phyloP scores from a whole-genome alignment of 2,797 vertebrate genomes.

The Melanogrammus aeglefinus region DNA sequence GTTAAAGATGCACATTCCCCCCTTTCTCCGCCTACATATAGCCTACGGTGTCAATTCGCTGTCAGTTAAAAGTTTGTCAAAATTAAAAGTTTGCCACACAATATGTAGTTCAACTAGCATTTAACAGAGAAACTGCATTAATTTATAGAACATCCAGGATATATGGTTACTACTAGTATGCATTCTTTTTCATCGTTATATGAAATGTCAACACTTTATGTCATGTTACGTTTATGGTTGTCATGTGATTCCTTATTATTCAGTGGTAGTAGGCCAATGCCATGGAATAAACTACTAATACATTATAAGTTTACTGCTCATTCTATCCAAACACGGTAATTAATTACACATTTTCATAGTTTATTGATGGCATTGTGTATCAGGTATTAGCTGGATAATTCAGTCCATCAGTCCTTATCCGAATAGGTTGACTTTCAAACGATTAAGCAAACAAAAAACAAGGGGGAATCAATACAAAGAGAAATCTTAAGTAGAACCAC shows the following conservation, averaged over 20 bases:
- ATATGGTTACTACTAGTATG: background rate
- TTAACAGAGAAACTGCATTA: background rate
- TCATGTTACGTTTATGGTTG: background rate
- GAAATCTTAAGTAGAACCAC: background rate
- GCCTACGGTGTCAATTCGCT: background rate
- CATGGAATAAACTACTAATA: background rate
- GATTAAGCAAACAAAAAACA: background rate
- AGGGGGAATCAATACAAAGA: background rate
- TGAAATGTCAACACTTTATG: background rate
- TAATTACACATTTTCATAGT: background rate
- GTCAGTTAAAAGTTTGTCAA: background rate
- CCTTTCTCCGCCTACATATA: too few species aligned
- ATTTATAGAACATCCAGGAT: background rate
- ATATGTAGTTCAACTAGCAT: background rate
- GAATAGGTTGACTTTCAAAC: background rate
- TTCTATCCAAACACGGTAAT: background rate
- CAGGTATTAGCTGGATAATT: background rate
- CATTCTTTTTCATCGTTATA: background rate
- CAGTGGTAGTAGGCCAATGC: background rate
- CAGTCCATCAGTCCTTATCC: background rate
- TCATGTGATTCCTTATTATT: background rate
- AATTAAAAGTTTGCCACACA: background rate
- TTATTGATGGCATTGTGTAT: background rate
- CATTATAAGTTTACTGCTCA: background rate
- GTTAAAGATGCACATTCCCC: background rate